These are phyloP conservation scores for Metalampra italica DNA, from an alignment of 2,888 invertebrate genomes.

Conservation along the genomic window DNA sequence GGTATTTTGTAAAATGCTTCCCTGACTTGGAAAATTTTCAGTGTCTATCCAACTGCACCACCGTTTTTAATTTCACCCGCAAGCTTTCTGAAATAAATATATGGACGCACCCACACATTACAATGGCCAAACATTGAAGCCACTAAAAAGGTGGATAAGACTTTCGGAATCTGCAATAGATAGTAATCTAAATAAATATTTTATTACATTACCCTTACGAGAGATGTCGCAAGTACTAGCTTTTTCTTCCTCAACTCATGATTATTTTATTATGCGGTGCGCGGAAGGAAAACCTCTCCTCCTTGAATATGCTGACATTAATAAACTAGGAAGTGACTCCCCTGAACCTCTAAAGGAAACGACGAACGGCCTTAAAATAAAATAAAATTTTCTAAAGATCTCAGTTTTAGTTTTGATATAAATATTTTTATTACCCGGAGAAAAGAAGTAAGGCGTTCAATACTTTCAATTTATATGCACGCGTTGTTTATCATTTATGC, in stretches of 20 bases:
- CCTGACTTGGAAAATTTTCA: constrained; percentile 6
- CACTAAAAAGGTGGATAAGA: too few species aligned
- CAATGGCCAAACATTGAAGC: too few species aligned
- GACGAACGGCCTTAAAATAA: neutral
- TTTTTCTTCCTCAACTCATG: neutral
- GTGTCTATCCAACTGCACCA: neutral
- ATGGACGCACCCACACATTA: too few species aligned
- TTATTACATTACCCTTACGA: neutral
- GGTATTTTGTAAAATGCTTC: constrained; percentile 12
- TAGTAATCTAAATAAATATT: constrained; percentile 3
- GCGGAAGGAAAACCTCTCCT: constrained; percentile 6
- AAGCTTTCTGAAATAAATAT: neutral
- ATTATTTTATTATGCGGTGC: neutral
- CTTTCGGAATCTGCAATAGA: neutral
- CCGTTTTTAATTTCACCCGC: neutral
- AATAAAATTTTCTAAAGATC: neutral
- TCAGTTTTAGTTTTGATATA: too few species aligned
- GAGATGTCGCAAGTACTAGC: constrained; percentile 1
- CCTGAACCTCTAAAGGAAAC: neutral
- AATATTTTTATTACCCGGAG: too few species aligned
- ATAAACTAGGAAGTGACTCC: constrained; percentile 3
- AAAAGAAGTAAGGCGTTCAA: too few species aligned
- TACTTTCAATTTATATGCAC: too few species aligned
- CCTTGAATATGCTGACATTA: constrained; percentile 8
- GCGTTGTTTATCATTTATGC: neutral